Evolutionary conservation across 2,797 vertebrate genomes (phyloP), one percentile per base, ranked within the genome.

Genomic region (Taeniopygia guttata): DNA sequence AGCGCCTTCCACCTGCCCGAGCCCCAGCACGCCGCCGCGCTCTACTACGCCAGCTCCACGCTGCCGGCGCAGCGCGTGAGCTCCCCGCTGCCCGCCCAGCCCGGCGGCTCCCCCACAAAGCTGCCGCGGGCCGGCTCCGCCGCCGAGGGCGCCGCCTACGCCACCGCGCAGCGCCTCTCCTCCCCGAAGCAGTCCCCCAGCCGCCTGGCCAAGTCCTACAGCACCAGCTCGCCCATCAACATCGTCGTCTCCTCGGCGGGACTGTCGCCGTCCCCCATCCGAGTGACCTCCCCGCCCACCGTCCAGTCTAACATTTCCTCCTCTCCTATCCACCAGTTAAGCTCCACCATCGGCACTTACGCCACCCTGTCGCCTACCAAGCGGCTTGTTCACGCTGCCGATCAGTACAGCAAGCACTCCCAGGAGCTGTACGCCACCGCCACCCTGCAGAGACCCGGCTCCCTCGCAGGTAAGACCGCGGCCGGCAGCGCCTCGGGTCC

Each of bases 201-300:
- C 96, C 98, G 99, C 64, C 98, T 99, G 95, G 99, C 99, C 95
- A 99, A 99, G 98, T 99, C 99, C 91, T 99, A 99, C 98, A 99
- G 99, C 98, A 99, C 99, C 96, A 99, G 99, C 96, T 99, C 99
- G 63, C 99, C 99, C 96, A 99, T 99, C 98, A 99, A 99, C 98
- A 99, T 99, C 97, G 99, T 98, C 67, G 98, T 98, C 62, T 98
- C 98, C 95, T 98, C 98, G 95, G 97, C 89, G 97, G 97, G 97
- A 89, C 98, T 98, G 87, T 96, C 97, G n/a, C 97, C 98, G 83
- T 99, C 99, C 90, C 98, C 99, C 84, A 97, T 98, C 93, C 98
- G 98, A 93, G 98, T 99, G 96, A 98, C 98, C 93, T 99, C 99
- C 89, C 99, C 99, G 62, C 98, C 98, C 95, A 98, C 98, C 97